Evolutionary conservation across 2,888 invertebrate species (phyloP), one percentile per base, ranked within the genome.

Genomic region (Cataglyphis altisquamis): DNA sequence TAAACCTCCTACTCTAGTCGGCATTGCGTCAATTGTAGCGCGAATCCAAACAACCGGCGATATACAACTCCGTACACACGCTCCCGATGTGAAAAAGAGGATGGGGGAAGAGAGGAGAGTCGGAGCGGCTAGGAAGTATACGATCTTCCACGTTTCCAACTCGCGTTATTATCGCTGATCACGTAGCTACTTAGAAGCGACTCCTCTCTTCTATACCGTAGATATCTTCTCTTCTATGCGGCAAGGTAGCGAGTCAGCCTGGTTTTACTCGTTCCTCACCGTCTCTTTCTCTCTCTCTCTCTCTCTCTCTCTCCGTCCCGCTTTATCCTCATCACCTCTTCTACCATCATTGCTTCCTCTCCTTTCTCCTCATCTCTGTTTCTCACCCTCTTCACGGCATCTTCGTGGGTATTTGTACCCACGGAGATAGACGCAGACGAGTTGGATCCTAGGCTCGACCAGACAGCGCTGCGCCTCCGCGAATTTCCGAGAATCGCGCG

Each of bases 171-270:
- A 94, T 93, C 94, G 92, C 94, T 93, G 94, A 94, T 94, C 94
- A 94, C 94, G 94, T 94, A 94, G 92, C 92, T 94, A 94, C 94
- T 94, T 93, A 94, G 94, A 94, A 94, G 92, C 91, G 92, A 91
- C 91, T 90, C 89, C 85, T 89, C 90, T 91, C 92, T 93, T 91
- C 92, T 92, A 91, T 91, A 88, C 90, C 85, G 70, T 88, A 89
- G 87, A 86, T 84, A 86, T 87, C 84, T 87, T 87, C 84, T 84
- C 48, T 66, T 86, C 74, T 72, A 72, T 85, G 87, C 36, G 88
- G 90, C 88, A 91, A 88, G 90, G 87, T 88, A 87, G 84, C 87
- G 84, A 90, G 86, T 85, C 87, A 89, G 92, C 92, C 94, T 92
- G 93, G 94, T 94, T 94, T 93, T 91, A 93, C 92, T 90, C 90